phyloP scores from a whole-genome alignment of 2,888 invertebrate genomes.

The Micoletzkya japonica region DNA sequence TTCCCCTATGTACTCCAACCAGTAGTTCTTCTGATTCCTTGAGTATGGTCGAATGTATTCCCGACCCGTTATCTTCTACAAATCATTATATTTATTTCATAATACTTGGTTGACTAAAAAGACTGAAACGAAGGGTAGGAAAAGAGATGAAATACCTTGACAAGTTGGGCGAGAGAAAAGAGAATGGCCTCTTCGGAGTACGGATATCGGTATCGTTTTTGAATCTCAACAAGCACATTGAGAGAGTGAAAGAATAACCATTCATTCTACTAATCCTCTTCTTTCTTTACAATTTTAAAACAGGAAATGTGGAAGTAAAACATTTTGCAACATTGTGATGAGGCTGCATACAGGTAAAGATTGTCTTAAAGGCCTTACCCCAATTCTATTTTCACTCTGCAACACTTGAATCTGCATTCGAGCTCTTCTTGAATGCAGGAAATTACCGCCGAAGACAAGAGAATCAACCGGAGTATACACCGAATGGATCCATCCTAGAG shows the following conservation, averaged over 20 bases:
- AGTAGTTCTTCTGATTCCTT: neutral
- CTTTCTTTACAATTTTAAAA: too few relatives aligned
- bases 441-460: slow-evolving; percentile 96
- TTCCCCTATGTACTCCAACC: slow-evolving; percentile 39
- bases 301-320: too few relatives aligned
- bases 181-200: slow-evolving; percentile 97
- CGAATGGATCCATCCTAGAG: slow-evolving; percentile 89
- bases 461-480: slow-evolving; percentile 95
- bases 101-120: neutral
- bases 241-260: neutral
- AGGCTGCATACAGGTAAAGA: too few relatives aligned
- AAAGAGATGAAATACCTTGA: slow-evolving; percentile 31
- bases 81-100: neutral
- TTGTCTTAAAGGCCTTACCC: slow-evolving; percentile 72
- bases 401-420: slow-evolving; percentile 93
- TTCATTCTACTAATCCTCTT: too few relatives aligned
- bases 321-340: too few relatives aligned
- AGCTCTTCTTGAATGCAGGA: slow-evolving; percentile 91
- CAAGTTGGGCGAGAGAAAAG: slow-evolving; percentile 73
- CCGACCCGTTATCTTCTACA: neutral
- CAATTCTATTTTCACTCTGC: slow-evolving; percentile 89
- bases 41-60: slow-evolving; percentile 6
- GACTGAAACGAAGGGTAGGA: neutral
- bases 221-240: slow-evolving; percentile 74
- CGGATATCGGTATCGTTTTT: slow-evolving; percentile 94